phyloP scores from a whole-genome alignment of 2,888 invertebrate genomes.

The Lymantria monacha region DNA sequence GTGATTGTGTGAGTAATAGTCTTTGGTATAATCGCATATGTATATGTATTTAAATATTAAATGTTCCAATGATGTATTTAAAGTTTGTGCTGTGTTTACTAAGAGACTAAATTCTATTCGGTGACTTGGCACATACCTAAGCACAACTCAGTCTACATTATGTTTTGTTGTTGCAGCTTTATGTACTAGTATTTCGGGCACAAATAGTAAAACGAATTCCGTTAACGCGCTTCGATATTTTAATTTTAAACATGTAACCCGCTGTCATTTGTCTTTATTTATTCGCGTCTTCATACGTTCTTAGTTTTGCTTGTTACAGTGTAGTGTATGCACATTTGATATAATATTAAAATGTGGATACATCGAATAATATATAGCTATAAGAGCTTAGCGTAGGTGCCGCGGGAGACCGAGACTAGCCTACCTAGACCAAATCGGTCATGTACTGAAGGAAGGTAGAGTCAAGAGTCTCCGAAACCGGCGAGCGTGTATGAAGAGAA shows the following conservation, averaged over 20 bases:
- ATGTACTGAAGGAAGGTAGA: too few species aligned
- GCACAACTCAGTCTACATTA: not conserved
- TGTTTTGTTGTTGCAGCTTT: not conserved
- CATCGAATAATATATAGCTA: too few species aligned
- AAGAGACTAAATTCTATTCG: not conserved
- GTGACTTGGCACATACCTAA: not conserved
- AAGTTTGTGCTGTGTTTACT: not conserved
- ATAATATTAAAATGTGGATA: too few species aligned
- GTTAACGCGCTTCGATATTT: too few species aligned
- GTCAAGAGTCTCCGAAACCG: too few species aligned
- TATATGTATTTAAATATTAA: slow-evolving; percentile 4
- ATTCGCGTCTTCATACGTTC: slow-evolving; percentile 10
- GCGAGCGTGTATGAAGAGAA: too few species aligned
- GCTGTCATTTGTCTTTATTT: slow-evolving; percentile 23
- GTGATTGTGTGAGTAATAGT: not conserved
- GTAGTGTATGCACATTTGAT: too few species aligned
- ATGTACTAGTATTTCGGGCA: not conserved
- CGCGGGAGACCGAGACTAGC: too few species aligned
- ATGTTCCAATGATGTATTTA: not conserved
- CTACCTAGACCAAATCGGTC: too few species aligned
- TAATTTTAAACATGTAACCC: slow-evolving; percentile 13
- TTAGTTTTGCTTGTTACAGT: slow-evolving; percentile 22
- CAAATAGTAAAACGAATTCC: not conserved
- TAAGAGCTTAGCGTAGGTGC: too few species aligned
- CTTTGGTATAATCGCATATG: not conserved